These are phyloP conservation scores for Myodes glareolus DNA, from an alignment of 2,113 vertebrate species.

Conservation along the genomic window DNA sequence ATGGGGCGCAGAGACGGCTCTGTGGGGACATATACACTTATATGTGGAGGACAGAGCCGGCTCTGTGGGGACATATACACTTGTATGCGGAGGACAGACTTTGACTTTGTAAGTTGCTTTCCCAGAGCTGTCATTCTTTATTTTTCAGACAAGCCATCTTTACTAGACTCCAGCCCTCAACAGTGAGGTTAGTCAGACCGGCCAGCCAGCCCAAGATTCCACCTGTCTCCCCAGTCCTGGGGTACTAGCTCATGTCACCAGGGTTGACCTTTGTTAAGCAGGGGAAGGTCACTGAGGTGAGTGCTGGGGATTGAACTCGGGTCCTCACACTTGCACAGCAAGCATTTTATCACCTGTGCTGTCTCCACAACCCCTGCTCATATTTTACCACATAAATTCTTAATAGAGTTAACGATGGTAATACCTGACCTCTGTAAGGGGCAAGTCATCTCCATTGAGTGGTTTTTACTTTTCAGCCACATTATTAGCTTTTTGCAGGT, in stretches of 20 bases:
- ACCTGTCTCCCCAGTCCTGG: not conserved
- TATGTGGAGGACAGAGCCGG: not conserved
- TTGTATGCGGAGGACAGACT: not conserved
- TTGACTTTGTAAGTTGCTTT: not conserved
- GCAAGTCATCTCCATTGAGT: not conserved
- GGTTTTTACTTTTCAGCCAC: not conserved
- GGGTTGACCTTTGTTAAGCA: not conserved
- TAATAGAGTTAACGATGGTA: not conserved
- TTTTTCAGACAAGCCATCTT: not conserved
- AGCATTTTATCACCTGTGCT: not conserved
- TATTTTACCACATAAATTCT: not conserved
- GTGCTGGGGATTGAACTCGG: not conserved
- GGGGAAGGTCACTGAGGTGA: not conserved
- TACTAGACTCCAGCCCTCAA: not conserved
- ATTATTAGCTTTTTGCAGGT: not conserved
- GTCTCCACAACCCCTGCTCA: not conserved
- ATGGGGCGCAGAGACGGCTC: too few species aligned
- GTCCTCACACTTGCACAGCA: not conserved
- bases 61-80: not conserved
- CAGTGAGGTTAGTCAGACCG: too few species aligned
- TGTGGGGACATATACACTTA: not conserved
- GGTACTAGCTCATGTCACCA: not conserved
- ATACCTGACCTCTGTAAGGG: not conserved
- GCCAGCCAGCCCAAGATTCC: not conserved
- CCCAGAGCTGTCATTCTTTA: not conserved